These are phyloP conservation scores for Cyprinodon diabolis DNA, from an alignment of 2,797 vertebrate species.

Conservation along the genomic window DNA sequence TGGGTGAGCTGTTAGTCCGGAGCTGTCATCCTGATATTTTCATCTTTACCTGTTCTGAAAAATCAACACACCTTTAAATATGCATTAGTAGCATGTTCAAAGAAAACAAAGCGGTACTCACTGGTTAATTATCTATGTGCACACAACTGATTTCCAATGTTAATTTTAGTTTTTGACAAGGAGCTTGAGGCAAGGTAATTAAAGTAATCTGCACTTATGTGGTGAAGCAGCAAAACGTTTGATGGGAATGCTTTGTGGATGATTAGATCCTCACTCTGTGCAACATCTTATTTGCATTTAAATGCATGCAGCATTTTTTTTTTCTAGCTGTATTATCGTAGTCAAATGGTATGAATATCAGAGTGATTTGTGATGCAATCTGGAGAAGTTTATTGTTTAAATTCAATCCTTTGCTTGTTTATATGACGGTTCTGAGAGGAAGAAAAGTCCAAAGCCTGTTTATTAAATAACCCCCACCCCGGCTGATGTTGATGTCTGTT, in stretches of 20 bases:
- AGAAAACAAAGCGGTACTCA: not conserved
- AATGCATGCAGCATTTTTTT: conserved; percentile 35
- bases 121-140: conserved; percentile 11
- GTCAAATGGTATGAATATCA: conserved; percentile 22
- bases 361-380: not conserved
- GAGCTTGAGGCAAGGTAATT: conserved; percentile 46
- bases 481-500: not conserved
- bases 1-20: conserved; percentile 1
- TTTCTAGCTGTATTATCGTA: conserved; percentile 20
- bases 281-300: conserved; percentile 57
- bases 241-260: conserved; percentile 47
- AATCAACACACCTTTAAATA: conserved; percentile 4
- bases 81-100: not conserved
- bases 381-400: not conserved
- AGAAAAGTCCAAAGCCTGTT: conserved; percentile 1
- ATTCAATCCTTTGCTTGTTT: conserved; percentile 1
- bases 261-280: conserved; percentile 46
- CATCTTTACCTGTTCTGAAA: conserved; percentile 16
- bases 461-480: not conserved
- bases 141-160: conserved; percentile 33
- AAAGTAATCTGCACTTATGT: conserved; percentile 48
- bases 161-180: conserved; percentile 33
- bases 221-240: conserved; percentile 55
- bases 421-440: not conserved
- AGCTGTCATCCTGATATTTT: conserved; percentile 29